Evolutionary conservation across 2,888 invertebrate species (phyloP), one percentile per base, ranked within the genome.

Genomic region (Sinhomidia bicolor): DNA sequence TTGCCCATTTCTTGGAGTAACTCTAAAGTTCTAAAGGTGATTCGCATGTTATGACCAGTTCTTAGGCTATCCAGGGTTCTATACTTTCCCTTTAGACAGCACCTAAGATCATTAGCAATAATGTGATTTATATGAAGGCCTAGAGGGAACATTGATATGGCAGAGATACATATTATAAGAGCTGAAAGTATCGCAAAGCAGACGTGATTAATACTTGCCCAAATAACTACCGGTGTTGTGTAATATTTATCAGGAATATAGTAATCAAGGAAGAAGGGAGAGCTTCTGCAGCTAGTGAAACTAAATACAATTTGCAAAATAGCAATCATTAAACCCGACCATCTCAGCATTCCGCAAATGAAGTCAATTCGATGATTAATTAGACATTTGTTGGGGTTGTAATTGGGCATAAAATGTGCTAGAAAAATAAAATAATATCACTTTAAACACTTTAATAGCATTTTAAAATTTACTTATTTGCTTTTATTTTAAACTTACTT

Each of bases 181-280:
- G 86, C 26, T 4, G 85, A 79, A 10, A 85, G 41, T 12, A 62
- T 36, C 51, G 71, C 65, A 14, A 81, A n/a, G 29, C 12, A 60
- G 1, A 57, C 6, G 51, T 86, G 86, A 54, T n/a, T 17, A 4
- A 41, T 36, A 23, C 9, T 74, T 5, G 44, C 36, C n/a, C 71
- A 57, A 23, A 41, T 47, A 6, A 54, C 0, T 4, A 76, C 23
- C 20, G 54, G 44, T 6, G n/a, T 2, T 12, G 44, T 74, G 54
- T 87, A 82, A n/a, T 62, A 78, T 23, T 62, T 14, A 2, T 82
- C 78, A 0, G 87, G 87, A 65, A 87, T 87, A 54, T 87, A 87
- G 29, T 76, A 87, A 26, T 87, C 57, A 32, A 87, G 17, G 26
- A 82, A 87, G 17, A 82, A 87, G 0, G 87, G 87, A 9, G 87